phyloP scores from a whole-genome alignment of 2,113 vertebrate genomes.

The Aix galericulata region DNA sequence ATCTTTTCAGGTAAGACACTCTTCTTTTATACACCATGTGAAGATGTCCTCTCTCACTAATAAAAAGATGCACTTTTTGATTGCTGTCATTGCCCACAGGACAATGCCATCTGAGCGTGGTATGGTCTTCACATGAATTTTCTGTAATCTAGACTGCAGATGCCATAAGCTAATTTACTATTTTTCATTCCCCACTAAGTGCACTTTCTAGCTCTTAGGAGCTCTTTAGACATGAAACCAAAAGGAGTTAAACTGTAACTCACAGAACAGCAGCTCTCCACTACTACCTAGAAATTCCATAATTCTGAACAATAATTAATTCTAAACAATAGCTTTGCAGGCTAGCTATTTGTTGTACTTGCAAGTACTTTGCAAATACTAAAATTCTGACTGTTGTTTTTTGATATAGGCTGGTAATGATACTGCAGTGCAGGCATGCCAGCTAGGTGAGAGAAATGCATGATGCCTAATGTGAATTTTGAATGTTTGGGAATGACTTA shows the following conservation, averaged over 20 bases:
- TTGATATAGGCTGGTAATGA: not conserved
- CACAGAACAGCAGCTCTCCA: not conserved
- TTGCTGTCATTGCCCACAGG: not conserved
- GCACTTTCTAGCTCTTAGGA: not conserved
- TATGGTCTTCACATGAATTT: not conserved
- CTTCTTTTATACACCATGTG: not conserved
- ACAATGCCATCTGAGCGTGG: fast-evolving
- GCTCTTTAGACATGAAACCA: not conserved
- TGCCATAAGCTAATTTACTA: not conserved
- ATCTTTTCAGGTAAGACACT: not conserved
- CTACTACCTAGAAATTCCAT: not conserved
- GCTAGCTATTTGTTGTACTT: not conserved
- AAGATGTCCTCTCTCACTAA: not conserved
- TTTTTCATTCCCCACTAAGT: not conserved
- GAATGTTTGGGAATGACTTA: not conserved
- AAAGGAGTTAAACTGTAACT: not conserved
- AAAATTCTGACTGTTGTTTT: not conserved
- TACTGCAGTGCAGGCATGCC: not conserved
- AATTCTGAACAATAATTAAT: too few relatives aligned
- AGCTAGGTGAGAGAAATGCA: conserved; percentile 39
- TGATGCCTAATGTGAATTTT: not conserved
- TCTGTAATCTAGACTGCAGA: not conserved
- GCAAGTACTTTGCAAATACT: not conserved
- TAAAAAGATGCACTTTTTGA: not conserved
- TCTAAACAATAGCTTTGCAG: not conserved